A percentile compares a stretch with the other conserved stretches of the same genome.
Evolutionary conservation across 1,140 invertebrate genomes (phyloP).

Genomic region (Lepidurus packardi): DNA sequence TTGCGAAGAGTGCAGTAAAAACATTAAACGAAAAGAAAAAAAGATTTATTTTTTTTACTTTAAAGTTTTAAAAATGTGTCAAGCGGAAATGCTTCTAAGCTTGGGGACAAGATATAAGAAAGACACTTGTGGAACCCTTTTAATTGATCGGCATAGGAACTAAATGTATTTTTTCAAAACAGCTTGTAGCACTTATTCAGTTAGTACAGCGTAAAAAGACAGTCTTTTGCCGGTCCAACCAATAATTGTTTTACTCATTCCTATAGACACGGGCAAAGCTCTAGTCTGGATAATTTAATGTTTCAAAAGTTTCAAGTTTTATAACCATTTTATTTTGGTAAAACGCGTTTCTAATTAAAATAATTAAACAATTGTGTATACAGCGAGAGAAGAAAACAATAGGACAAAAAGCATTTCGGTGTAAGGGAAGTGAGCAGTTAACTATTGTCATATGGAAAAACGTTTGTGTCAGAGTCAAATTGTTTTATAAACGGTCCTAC

Average conservation of each 20-base stretch:
- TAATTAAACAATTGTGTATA: conserved; percentile 2
- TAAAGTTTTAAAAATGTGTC: too few species aligned
- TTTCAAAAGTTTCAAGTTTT: not conserved
- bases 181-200: too few species aligned
- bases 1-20: too few species aligned
- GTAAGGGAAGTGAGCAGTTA: not conserved
- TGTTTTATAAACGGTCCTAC: not conserved
- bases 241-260: not conserved
- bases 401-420: not conserved
- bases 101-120: too few species aligned
- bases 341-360: not conserved
- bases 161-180: too few species aligned
- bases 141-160: too few species aligned
- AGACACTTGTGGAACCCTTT: too few species aligned
- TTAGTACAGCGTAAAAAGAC: too few species aligned
- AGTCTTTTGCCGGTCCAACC: too few species aligned
- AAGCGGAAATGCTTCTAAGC: too few species aligned
- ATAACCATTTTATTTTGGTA: not conserved
- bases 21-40: fast-evolving
- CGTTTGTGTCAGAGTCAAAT: not conserved
- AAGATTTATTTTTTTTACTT: too few species aligned
- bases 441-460: conserved; percentile 9
- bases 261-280: not conserved
- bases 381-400: not conserved
- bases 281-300: not conserved